Evolutionary conservation across 2,888 invertebrate genomes (phyloP), one percentile per base, ranked within the genome.

Genomic region (Melanargia galathea): DNA sequence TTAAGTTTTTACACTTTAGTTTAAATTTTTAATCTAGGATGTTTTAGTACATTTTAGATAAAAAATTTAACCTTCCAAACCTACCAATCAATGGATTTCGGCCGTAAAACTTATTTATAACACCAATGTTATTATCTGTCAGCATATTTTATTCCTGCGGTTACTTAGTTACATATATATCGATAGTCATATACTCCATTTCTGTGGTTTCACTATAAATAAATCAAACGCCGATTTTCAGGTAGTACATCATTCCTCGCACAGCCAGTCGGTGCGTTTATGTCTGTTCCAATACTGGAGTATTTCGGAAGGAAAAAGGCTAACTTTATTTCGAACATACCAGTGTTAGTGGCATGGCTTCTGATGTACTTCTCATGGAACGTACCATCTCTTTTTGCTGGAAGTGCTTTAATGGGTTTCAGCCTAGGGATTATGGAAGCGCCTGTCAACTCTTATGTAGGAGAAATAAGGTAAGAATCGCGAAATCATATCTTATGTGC

Each of bases 361-460:
- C 77, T 93, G n/a, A 83, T 93, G 76, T 89, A 92, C 75, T 88
- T 83, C 64, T 83, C 92, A 0, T 85, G 83, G 75, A 85, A 92
- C 48, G 71, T 91, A 0, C 81, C 87, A 0, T 77, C 83, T 0
- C 77, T 93, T 22, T 93, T 92, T 74, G 73, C 86, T 3, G 92
- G 92, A 0, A 92, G 87, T 46, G 87, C 87, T 2, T 73, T 93
- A 10, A 78, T 93, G 43, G 93, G 93, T 0, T 69, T 93, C 0
- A 92, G 93, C 0, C 89, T 92, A 8, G 93, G 93, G 0, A 84
- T 93, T 30, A 92, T 93, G 93, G 93, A 93, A 71, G 93, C 93
- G 0, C 93, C 93, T 0, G 90, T 92, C 48, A 86, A 92, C 60
- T 90, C 93, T 0, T 93, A 93, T 71, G 90, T 93, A 8, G 92